phyloP scores from a whole-genome alignment of 2,888 invertebrate genomes.

The Salpingus planirostris region DNA sequence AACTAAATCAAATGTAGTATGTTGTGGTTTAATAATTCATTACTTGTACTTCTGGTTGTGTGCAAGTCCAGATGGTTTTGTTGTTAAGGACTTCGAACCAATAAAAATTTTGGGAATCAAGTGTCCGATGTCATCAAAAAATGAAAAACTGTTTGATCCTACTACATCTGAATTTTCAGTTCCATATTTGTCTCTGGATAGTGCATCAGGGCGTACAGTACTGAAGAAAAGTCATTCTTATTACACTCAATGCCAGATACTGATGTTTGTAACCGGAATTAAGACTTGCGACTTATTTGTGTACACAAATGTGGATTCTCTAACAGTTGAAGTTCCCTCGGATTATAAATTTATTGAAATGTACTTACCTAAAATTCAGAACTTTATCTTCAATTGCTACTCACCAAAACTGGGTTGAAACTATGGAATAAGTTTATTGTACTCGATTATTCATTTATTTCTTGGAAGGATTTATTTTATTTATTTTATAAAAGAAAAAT shows the following conservation, averaged over 20 bases:
- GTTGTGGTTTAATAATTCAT: no score
- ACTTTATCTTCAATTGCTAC: no score
- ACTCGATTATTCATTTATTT: conserved; percentile 1
- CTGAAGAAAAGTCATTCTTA: conserved; percentile 1
- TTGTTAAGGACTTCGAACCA: background rate
- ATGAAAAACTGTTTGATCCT: background rate
- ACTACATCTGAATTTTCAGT: no score
- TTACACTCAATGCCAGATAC: conserved; percentile 2
- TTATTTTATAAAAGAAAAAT: no score
- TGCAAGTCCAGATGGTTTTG: conserved; percentile 3
- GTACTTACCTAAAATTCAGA: no score
- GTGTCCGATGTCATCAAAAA: background rate
- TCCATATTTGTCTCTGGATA: background rate
- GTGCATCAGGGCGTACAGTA: background rate
- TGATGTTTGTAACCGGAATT: conserved; percentile 1
- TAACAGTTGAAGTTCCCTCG: background rate
- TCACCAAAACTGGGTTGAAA: no score
- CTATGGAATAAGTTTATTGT: no score
- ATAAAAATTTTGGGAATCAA: conserved; percentile 2
- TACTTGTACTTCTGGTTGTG: no score
- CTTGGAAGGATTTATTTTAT: background rate
- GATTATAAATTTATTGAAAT: no score
- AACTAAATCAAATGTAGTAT: no score
- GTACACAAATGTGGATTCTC: background rate
- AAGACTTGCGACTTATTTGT: conserved; percentile 1